Conservation (phyloP, 2,797 vertebrate species). For the Microhierax caerulescens region DNA sequence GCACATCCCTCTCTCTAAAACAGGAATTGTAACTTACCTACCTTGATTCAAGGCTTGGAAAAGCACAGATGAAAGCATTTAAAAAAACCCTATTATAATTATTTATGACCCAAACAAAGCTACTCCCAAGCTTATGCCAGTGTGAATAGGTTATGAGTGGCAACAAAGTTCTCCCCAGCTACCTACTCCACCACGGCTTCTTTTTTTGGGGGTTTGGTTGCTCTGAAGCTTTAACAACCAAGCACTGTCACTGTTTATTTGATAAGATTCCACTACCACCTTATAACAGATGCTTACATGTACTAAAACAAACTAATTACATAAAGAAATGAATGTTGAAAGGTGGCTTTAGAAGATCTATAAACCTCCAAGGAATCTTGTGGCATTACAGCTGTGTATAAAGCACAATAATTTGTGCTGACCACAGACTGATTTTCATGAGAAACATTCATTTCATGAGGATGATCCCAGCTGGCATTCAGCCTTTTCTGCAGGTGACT, state of each 20-base stretch:
- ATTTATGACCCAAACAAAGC: neutral
- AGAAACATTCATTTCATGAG: neutral
- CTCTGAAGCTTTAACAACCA: neutral
- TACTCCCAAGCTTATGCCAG: neutral
- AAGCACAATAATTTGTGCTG: accelerated
- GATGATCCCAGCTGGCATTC: neutral
- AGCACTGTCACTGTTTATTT: neutral
- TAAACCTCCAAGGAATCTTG: neutral
- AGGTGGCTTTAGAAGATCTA: neutral
- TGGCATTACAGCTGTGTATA: neutral
- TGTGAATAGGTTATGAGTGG: neutral
- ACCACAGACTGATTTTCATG: neutral
- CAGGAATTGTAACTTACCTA: neutral
- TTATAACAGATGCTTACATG: neutral
- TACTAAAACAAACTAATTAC: neutral
- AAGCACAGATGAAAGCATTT: neutral
- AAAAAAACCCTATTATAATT: neutral
- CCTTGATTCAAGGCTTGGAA: neutral
- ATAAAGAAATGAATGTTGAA: neutral
- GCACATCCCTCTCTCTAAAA: neutral
- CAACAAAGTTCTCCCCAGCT: neutral
- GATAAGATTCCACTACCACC: neutral
- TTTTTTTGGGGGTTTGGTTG: neutral
- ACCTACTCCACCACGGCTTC: neutral
- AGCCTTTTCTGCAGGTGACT: neutral